Evolutionary conservation across 1,140 invertebrate species (phyloP), one percentile per base, ranked within the genome.

Genomic region (Meloidogyne floridensis): DNA sequence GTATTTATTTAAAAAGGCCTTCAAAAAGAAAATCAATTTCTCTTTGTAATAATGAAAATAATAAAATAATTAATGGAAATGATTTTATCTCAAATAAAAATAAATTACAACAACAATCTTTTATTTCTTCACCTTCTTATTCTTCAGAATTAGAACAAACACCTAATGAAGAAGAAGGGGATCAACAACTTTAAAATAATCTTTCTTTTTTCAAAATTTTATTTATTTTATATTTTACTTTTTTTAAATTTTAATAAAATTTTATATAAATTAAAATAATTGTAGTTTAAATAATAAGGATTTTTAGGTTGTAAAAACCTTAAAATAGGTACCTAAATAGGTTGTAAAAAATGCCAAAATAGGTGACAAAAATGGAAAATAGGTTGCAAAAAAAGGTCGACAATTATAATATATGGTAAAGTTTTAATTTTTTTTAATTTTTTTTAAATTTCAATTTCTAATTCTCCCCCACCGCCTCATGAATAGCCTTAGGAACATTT

Each of bases 101-200:
- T 74, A 47, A 54, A 15, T 54, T 54, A 51, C 6, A 54, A n/a
- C 13, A 74, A 32, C 11, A 13, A n/a, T 51, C 72, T 20, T 74
- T 74, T 11, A 47, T 18, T n/a, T 47, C 43, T 18, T 32, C 72
- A 7, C 15, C 72, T 51, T 18, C 72, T n/a, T 32, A 32, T 32
- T 42, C 71, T 9, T 74, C 72, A 32, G 47, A 47, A 47, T 47
- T 47, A 47, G 47, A 47, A 47, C 47, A 47, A 47, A 47, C 47
- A 47, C 47, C 7, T 8, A 47, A 47, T 47, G 72, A 43, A 47
- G 18, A 74, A 7, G 72, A 74, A 54, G 72, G n/a, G 20, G 72
- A 74, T 74, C 72, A 74, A 54, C 43, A 74, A 74, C 53, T 74
- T 47, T 74, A 71, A 71, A 71, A 18, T 18, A 74, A 5, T 32